phyloP scores from a whole-genome alignment of 2,888 invertebrate genomes.

The Cremastobaeus sp. region DNA sequence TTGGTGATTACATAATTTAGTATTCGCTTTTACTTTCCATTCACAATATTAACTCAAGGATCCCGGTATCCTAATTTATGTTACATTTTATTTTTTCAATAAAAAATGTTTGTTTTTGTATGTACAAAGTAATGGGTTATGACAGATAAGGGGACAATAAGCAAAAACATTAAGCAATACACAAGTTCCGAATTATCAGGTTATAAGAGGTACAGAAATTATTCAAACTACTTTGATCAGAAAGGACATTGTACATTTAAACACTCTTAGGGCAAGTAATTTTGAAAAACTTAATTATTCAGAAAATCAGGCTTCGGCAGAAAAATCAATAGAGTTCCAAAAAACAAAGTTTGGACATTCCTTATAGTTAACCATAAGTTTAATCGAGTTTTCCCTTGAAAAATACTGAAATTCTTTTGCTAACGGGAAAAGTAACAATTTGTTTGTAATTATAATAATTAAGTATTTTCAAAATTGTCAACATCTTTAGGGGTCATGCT shows the following conservation, averaged over 20 bases:
- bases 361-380: no score
- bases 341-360: no score
- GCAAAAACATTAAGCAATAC: slow-evolving; percentile 26
- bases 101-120: neutral
- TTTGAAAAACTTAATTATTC: slow-evolving; percentile 30
- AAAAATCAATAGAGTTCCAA: no score
- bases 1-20: no score
- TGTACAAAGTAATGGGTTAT: no score
- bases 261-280: neutral
- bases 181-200: neutral
- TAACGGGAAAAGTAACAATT: neutral
- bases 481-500: slow-evolving; percentile 21
- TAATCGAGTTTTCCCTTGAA: no score
- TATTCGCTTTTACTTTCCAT: slow-evolving; percentile 1
- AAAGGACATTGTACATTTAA: slow-evolving; percentile 24
- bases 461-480: slow-evolving; percentile 31
- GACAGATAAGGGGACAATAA: slow-evolving; percentile 9
- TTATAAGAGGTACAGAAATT: slow-evolving; percentile 5
- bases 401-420: no score
- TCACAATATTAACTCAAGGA: slow-evolving; percentile 36
- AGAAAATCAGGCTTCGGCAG: neutral
- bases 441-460: neutral
- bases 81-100: neutral
- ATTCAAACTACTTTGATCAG: no score
- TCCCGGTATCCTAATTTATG: slow-evolving; percentile 13